Conservation (phyloP, 1,140 invertebrate species). For the Musca domestica region DNA sequence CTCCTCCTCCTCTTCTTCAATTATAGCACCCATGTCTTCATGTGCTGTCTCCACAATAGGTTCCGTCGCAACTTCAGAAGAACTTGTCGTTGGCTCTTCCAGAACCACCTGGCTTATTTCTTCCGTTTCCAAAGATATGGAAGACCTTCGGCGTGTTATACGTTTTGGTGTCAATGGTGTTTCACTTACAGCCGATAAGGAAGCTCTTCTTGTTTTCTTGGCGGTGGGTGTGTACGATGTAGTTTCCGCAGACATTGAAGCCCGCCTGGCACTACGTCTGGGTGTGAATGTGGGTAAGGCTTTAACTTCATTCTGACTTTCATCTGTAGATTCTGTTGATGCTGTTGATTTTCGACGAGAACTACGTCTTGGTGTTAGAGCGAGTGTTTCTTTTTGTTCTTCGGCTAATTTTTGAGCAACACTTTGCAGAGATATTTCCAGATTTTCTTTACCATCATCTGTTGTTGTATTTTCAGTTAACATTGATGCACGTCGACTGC, state of each 20-base stretch:
- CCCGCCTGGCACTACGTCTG: constrained; percentile 32
- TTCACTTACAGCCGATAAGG: constrained; percentile 10
- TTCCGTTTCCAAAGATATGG: constrained; percentile 16
- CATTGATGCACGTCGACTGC: too few species aligned
- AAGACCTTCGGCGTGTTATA: constrained; percentile 13
- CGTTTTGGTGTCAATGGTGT: constrained; percentile 14
- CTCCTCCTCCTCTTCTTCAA: constrained; percentile 7
- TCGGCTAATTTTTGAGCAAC: neutral
- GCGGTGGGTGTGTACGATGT: constrained; percentile 9
- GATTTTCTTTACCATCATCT: too few species aligned
- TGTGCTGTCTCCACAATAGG: neutral
- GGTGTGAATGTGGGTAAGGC: constrained; percentile 27
- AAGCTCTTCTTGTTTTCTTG: constrained; percentile 5
- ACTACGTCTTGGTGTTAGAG: neutral
- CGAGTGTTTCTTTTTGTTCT: neutral
- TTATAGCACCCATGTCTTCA: constrained; percentile 22
- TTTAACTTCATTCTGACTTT: neutral
- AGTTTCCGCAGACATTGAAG: constrained; percentile 31
- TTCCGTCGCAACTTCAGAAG: neutral
- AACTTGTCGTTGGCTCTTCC: neutral
- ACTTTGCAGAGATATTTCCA: too few species aligned
- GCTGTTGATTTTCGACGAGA: neutral
- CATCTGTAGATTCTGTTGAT: neutral
- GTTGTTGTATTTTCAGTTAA: too few species aligned
- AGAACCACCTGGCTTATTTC: neutral